Conservation (phyloP, 2,797 vertebrate genomes). For the Spinibarbus caldwelli region DNA sequence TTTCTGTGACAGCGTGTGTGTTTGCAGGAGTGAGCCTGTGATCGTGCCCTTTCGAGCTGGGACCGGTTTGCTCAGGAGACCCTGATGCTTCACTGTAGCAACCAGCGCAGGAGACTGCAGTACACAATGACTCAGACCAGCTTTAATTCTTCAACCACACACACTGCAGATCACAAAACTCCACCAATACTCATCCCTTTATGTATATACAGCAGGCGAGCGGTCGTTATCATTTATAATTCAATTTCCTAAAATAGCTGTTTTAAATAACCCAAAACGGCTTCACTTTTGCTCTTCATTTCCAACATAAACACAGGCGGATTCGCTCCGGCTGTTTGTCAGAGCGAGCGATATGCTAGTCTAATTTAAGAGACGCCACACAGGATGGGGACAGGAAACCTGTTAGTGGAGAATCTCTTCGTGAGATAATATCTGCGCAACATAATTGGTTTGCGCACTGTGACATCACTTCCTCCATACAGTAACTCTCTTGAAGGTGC, state of each 20-base stretch:
- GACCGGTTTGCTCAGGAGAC: constrained; percentile 48
- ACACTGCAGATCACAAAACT: constrained; percentile 5
- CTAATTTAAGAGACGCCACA: background rate
- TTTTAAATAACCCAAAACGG: background rate
- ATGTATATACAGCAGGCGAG: background rate
- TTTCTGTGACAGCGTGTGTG: constrained; percentile 21
- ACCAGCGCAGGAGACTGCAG: constrained; percentile 35
- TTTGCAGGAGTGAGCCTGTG: background rate
- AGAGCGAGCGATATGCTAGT: background rate
- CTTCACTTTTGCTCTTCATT: background rate
- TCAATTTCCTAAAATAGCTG: background rate
- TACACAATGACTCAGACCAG: constrained; percentile 49
- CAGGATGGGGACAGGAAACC: background rate
- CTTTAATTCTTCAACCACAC: constrained; percentile 17
- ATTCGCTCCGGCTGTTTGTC: background rate
- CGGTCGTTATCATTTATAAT: background rate
- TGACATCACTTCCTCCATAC: constrained; percentile 23
- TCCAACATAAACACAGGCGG: background rate
- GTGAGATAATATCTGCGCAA: background rate
- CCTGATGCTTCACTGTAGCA: constrained; percentile 38
- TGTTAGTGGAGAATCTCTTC: background rate
- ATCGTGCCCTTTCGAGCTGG: constrained; percentile 19
- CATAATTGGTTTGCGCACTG: background rate
- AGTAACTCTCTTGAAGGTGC: constrained; percentile 24
- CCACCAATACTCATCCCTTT: background rate